Evolutionary conservation across 2,797 vertebrate genomes (phyloP), one percentile per base, ranked within the genome.

Genomic region (Acridotheres tristis): DNA sequence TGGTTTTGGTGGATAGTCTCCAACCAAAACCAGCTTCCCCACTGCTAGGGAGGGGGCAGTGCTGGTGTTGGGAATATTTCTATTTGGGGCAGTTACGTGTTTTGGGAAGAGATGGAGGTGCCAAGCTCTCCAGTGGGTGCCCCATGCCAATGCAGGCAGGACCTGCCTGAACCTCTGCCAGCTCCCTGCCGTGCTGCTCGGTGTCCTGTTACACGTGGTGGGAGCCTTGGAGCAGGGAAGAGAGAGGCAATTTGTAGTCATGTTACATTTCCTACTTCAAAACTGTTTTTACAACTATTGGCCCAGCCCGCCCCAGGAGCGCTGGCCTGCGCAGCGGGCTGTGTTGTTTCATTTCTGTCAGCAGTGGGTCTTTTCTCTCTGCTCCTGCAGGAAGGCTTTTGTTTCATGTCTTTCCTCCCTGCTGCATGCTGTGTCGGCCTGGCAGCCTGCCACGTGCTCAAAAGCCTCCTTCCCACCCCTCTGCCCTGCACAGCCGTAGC

Each of bases 241-340:
- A 0, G 1, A 90, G 1, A 90, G 86, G 59, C 61, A 30, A 17
- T 93, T 67, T 81, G 88, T 76, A 86, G 61, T 57, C 66, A 40
- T 55, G 51, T 74, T 91, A 83, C 91, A 86, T 68, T 97, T 93
- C 95, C 97, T 96, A 94, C 94, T 96, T 87, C 80, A 66, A 88
- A 83, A 73, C 72, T 96, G 92, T 92, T 95, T 97, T 76, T 93
- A 95, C 77, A 93, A 90, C 84, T 76, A 73, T 74, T 88, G 92
- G 84, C 86, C 94, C 96, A 21, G 83, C 73, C 83, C 77, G 57
- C 68, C 83, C 78, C 57, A 62, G 86, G 63, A 88, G 75, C 57
- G 53, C 76, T 93, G 48, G 57, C 79, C 94, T 58, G 42, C 17
- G 0, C 83, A 74, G 87, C 36, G 1, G 90, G 91, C 83, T 85